Base-by-base conservation (phyloP, 2,888 invertebrate species). In the Pinctada fucata region DNA sequence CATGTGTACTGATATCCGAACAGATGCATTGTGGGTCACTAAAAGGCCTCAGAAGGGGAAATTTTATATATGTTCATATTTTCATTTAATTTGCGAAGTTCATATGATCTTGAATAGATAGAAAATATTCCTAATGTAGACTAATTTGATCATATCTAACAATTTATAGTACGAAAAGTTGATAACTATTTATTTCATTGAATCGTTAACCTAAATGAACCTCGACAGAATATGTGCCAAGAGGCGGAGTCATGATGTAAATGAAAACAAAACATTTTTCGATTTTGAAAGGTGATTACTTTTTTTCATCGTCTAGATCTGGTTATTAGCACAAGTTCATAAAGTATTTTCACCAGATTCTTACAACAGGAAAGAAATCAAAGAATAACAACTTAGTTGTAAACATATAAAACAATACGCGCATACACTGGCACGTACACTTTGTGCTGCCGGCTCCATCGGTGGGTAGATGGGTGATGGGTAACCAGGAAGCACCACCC, bases 1-100 rank as follows among this genome's bases (percentile, higher is more conserved):
- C 87, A 86, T 85, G 86, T 78, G 85, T 66, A 72, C 81, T 80
- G 64, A 72, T 74, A 82, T 84, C 80, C 82, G 81, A 80, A 82
- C 82, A 80, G 81, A 73, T 81, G 86, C 82, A 86, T 86, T 85
- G 78, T 86, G 87, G 87, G 86, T 80, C 79, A 51, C 50, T 16
- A 74, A 49, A 51, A 51, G 74, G 74, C 51, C 65, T 3, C 50
- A 4, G 1, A 66, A 4, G 66, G 74, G 74, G 3, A 48, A 69
- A 48, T 48, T 69, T 69, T 48, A 65, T 31, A 31, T 31, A 13
- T 65, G n/a, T 65, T 65, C 65, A 10, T 16, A 5, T 1, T 10
- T n/a, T 5, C 2, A 16, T n/a, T 10, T 65, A 65, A 65, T 4
- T 16, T 65, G n/a, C 65, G 31, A 10, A 65, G 31, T 16, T 65